Evolutionary conservation across 2,888 invertebrate species (phyloP), one percentile per base, ranked within the genome.

Genomic region (Drosophila siamana): DNA sequence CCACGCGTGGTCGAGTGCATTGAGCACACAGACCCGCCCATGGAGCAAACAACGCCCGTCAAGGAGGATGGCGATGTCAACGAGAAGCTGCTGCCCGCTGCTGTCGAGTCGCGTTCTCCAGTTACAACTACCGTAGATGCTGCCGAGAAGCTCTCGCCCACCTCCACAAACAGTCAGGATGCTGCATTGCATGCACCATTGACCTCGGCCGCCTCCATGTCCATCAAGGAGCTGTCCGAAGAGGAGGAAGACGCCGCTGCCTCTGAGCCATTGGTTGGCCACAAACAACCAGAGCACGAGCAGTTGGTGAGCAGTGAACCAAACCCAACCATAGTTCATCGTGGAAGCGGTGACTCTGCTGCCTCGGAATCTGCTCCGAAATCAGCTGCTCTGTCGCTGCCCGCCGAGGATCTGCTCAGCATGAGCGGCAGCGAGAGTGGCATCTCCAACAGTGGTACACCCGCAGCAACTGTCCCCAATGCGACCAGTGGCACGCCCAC

Each of bases 1-100:
- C 91, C 90, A 22, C 86, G 90, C 15, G 90, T 90, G n/a, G 86
- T 89, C 30, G 89, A 91, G 60, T 88, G 84, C 66, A 86, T 78
- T 2, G 85, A 85, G 47, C 65, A 78, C 8, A 56, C 76, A 38
- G 84, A 88, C 28, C 47, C 71, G 8, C 54, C 52, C 22, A 62
- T 52, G 6, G 74, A 64, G 33, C 63, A 13, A 2, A 62, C 74
- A 13, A 41, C 43, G 5, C 60, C 56, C 4, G 15, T 62, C 36
- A 64, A 67, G n/a, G 87, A 80, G 11, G 74, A 71, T 33, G 59
- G 41, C 26, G 89, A 89, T 54, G 91, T 73, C 16, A 83, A 71
- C 1, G 90, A 90, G 41, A 89, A 79, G 50, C 70, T 90, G n/a
- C 56, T 90, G 56, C 82, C 89, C 4, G 60, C 19, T 3, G 19